phyloP scores from a whole-genome alignment of 2,113 vertebrate species.

The Ramphastos sulfuratus region DNA sequence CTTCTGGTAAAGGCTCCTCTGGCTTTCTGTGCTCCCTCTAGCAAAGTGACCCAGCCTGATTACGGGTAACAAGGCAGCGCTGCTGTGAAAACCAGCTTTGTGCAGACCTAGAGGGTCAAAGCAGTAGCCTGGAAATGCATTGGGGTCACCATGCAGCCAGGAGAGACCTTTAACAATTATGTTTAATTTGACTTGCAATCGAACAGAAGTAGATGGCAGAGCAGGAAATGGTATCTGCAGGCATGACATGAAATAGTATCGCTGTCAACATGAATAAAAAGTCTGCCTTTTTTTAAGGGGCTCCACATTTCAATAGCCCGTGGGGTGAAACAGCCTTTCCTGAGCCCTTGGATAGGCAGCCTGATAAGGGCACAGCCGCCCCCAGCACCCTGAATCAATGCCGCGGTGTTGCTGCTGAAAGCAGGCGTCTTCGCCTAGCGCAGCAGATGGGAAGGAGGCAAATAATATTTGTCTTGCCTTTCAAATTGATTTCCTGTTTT shows the following conservation, averaged over 20 bases:
- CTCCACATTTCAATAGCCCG: constrained; percentile 1
- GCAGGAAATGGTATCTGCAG: constrained; percentile 68
- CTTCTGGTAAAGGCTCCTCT: constrained; percentile 1
- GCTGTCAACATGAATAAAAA: constrained; percentile 61
- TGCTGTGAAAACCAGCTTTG: constrained; percentile 35
- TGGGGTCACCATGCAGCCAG: constrained; percentile 11
- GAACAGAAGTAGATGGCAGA: constrained; percentile 44
- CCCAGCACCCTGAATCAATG: constrained; percentile 64
- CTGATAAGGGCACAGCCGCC: constrained; percentile 32
- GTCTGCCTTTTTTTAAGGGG: background rate
- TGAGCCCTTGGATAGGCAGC: constrained; percentile 21
- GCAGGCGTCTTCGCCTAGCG: constrained; percentile 18
- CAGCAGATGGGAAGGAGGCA: constrained; percentile 71
- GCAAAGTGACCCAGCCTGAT: constrained; percentile 17
- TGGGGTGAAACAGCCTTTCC: constrained; percentile 36
- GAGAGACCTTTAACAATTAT: constrained; percentile 12
- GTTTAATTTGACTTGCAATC: constrained; percentile 62
- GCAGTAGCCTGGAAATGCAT: constrained; percentile 44
- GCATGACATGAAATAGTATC: constrained; percentile 56
- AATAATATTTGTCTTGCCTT: constrained; percentile 71
- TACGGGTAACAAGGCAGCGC: background rate
- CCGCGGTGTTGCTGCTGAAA: constrained; percentile 25
- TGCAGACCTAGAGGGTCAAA: constrained; percentile 45
- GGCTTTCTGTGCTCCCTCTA: constrained; percentile 29
- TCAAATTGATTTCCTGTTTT: constrained; percentile 71